Evolutionary conservation across 2,113 vertebrate genomes (phyloP), one percentile per base, ranked within the genome.

Genomic region (Cichladusa arquata): DNA sequence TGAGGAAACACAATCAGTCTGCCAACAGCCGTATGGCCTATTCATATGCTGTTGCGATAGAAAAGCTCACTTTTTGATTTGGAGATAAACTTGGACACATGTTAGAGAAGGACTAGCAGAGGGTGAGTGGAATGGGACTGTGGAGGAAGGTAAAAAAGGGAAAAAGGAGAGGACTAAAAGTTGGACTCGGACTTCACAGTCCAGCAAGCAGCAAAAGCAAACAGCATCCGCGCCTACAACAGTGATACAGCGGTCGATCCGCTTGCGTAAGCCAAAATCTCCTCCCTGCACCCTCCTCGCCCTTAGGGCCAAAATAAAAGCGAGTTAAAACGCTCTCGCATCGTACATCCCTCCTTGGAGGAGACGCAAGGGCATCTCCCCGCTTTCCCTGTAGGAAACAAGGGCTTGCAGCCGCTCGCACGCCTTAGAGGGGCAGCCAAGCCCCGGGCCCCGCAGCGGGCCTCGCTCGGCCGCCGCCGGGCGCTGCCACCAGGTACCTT

Each of bases 241-340:
- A 51, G 64, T 0, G 70, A 28, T 65, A 73, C 67, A 70, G 91
- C 62, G 5, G 36, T 12, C 64, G 26, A 80, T 70, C 67, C 1
- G 69, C 91, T 81, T 91, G 78, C 62, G 25, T 84, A 81, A 95
- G 44, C 80, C 91, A 45, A 66, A 79, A 81, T 57, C 76, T 88
- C 93, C 86, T 92, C 86, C 91, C 83, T 73, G 38, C 80, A 85
- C 74, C 87, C 93, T 93, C 83, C 88, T 93, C 66, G 26, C 92
- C 85, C 92, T 69, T 29, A 48, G 86, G 89, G 45, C 77, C 51
- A 72, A 69, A 91, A 86, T 57, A 84, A 91, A 88, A 56, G 24
- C 19, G 20, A 44, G 74, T 58, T 38, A 3, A 64, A 83, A 56
- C 1, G 54, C 33, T 73, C 54, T 29, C 6, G 8, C 62, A 38